These are phyloP conservation scores for Potorous gilbertii DNA, from an alignment of 2,797 vertebrate genomes.

Conservation along the genomic window DNA sequence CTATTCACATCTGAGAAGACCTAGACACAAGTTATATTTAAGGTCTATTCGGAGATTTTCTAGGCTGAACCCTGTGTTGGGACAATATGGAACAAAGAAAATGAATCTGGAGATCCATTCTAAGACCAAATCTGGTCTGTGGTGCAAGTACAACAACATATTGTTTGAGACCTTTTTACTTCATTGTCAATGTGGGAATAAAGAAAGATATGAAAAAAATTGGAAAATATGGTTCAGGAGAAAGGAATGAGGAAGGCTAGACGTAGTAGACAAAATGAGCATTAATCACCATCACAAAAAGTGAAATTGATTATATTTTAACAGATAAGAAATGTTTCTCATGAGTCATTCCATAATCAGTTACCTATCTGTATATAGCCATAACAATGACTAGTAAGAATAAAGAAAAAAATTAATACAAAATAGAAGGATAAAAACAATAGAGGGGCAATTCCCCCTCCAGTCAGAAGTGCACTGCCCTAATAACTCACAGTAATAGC, in stretches of 20 bases:
- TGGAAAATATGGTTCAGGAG: background rate
- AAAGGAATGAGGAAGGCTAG: background rate
- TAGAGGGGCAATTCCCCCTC: background rate
- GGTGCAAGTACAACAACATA: background rate
- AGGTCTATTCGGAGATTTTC: background rate
- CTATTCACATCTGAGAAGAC: background rate
- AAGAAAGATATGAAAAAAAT: background rate
- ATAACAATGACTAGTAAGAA: background rate
- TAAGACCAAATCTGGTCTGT: background rate
- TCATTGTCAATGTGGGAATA: background rate
- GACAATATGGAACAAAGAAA: background rate
- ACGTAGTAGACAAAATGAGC: background rate
- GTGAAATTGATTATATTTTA: background rate
- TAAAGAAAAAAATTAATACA: background rate
- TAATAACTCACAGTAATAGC: background rate
- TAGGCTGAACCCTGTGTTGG: background rate
- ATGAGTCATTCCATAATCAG: background rate
- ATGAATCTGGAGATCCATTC: background rate
- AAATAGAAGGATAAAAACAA: background rate
- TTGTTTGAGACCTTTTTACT: background rate
- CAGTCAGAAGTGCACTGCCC: background rate
- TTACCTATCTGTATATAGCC: background rate
- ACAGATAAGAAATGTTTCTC: background rate
- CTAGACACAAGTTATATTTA: background rate
- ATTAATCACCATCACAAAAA: background rate